phyloP scores from a whole-genome alignment of 2,888 invertebrate genomes.

The Drosophila buzzatii region DNA sequence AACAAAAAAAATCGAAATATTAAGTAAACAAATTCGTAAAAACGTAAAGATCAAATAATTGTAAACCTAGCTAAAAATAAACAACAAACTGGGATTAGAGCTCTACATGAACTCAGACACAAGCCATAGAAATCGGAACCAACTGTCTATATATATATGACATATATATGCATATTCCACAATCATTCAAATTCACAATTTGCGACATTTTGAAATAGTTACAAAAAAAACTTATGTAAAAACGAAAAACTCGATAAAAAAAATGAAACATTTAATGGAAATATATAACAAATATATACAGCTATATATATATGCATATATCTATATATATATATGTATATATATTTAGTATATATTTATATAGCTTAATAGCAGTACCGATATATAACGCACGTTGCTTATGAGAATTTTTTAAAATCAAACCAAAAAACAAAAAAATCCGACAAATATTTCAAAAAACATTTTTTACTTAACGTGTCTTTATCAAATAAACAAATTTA shows the following conservation, averaged over 20 bases:
- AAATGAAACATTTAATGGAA: constrained; percentile 56
- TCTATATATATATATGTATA: constrained; percentile 46
- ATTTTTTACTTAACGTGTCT: constrained; percentile 78
- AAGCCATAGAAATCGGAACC: constrained; percentile 46
- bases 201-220: constrained; percentile 73
- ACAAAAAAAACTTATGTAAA: constrained; percentile 73
- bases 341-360: constrained; percentile 53
- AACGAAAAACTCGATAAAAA: constrained; percentile 14
- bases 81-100: constrained; percentile 28
- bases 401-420: constrained; percentile 79
- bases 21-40: constrained; percentile 60
- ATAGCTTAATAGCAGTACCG: constrained; percentile 77
- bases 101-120: constrained; percentile 22
- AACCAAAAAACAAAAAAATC: constrained; percentile 27
- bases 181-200: constrained; percentile 30
- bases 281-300: constrained; percentile 62
- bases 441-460: constrained; percentile 42
- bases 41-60: constrained; percentile 51
- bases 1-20: constrained; percentile 43
- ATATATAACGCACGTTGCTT: constrained; percentile 78
- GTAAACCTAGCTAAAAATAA: constrained; percentile 43
- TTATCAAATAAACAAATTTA: constrained; percentile 71
- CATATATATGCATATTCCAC: constrained; percentile 25
- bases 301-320: constrained; percentile 51
- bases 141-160: constrained; percentile 18